Base-by-base conservation (phyloP, 2,113 vertebrate species). In the Prochilodus magdalenae region DNA sequence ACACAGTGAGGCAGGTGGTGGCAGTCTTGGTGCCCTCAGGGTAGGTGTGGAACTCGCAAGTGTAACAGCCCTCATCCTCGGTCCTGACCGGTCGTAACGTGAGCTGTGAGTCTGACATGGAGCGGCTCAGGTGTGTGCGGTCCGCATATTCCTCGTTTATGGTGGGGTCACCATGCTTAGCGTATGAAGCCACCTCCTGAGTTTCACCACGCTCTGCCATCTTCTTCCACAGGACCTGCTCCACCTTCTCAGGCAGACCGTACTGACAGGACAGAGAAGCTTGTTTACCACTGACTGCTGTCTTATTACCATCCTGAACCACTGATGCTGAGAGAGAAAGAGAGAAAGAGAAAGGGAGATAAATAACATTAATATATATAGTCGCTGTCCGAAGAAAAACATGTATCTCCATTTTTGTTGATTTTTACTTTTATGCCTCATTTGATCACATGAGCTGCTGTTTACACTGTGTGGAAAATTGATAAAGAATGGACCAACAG, bases 51-150 rank as follows among this genome's bases (percentile, higher is more conserved):
- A 91, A 95, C 79, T 91, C 71, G 81, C 94, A 95, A 71, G 90
- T 92, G 89, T 94, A 94, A 89, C 94, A 95, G 60, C 91, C 94
- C 80, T 95, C 94, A 5, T 95, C 94, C 83, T 88, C 83, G 51
- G 89, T 84, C 0, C 73, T 20, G 47, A 95, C 93, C 0, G 93
- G 90, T 74, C 91, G 88, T 77, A 95, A 90, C 75, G 87, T 90
- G 75, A 95, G 91, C 81, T 86, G 78, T 29, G 90, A 93, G 20
- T 92, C 65, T 5, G 91, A 92, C 65, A 94, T 77, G 6, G 92
- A 93, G 63, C 86, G 36, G n/a, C 86, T 90, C 62, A 95, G 87
- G 86, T 89, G 90, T 0, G 80, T 86, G 57, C 91, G 89, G 1
- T 90, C 93, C 83, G 90, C 87, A 82, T 91, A 94, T 0, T 71